Percentiles rank a stretch among this genome's conserved stretches.
phyloP scores from a whole-genome alignment of 2,113 vertebrate species.

The Brachyistius frenatus region DNA sequence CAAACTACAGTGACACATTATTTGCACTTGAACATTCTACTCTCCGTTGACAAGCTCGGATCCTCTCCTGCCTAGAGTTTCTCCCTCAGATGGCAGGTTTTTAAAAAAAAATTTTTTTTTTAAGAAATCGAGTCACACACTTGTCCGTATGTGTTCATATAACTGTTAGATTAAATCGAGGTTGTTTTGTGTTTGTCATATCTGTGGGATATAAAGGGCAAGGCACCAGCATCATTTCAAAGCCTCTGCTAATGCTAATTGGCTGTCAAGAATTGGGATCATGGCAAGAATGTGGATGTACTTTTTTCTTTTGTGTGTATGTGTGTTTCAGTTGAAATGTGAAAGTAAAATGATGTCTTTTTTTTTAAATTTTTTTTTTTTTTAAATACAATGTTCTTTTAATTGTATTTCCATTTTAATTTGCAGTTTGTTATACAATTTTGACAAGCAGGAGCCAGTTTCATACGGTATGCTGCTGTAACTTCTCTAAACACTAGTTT shows the following conservation, averaged over 20 bases:
- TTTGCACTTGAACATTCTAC: constrained; percentile 74
- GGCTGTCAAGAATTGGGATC: constrained; percentile 62
- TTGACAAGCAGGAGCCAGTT: constrained; percentile 63
- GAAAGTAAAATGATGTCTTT: constrained; percentile 69
- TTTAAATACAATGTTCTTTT: constrained; percentile 67
- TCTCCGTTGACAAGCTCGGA: constrained; percentile 58
- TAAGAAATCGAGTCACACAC: constrained; percentile 46
- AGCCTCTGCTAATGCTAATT: constrained; percentile 62
- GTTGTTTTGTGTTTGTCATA: constrained; percentile 43
- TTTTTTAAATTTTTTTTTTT: constrained; percentile 37
- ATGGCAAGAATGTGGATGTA: constrained; percentile 74
- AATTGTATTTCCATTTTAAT: constrained; percentile 65
- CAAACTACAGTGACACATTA: constrained; percentile 62
- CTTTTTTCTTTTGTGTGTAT: constrained; percentile 45
- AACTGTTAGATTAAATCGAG: constrained; percentile 48
- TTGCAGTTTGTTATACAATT: constrained; percentile 58
- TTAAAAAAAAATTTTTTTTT: too few species aligned
- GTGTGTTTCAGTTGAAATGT: constrained; percentile 78
- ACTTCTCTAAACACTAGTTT: constrained; percentile 59
- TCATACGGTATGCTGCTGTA: constrained; percentile 67
- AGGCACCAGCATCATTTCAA: constrained; percentile 74
- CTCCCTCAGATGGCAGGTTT: constrained; percentile 60
- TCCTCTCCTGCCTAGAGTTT: constrained; percentile 56
- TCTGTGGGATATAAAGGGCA: constrained; percentile 71
- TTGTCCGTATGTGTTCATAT: constrained; percentile 62